phyloP scores from a whole-genome alignment of 2,113 vertebrate species.

The Tyrannus savana region DNA sequence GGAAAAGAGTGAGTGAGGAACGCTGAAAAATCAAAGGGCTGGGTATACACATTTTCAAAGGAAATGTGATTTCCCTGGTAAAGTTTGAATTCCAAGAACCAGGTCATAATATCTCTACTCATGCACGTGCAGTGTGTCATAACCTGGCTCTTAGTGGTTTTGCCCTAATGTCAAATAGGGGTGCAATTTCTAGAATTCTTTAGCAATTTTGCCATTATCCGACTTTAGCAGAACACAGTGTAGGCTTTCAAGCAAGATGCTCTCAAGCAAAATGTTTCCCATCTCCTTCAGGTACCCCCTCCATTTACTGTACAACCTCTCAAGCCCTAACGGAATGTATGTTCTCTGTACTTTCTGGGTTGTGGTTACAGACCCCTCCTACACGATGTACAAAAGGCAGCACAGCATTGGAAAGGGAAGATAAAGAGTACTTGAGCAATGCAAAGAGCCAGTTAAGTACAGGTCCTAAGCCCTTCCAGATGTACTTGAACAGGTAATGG shows the following conservation, averaged over 20 bases:
- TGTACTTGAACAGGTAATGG: background rate
- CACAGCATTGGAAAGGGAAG: background rate
- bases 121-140: rapidly evolving
- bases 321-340: background rate
- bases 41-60: background rate
- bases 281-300: background rate
- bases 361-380: background rate
- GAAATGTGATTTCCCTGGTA: background rate
- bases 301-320: background rate
- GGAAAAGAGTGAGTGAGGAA: background rate
- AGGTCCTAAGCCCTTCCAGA: background rate
- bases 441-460: background rate
- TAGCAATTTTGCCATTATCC: background rate
- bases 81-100: background rate
- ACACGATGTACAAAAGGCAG: background rate
- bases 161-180: background rate
- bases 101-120: background rate
- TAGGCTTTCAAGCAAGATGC: background rate
- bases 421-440: background rate
- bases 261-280: background rate
- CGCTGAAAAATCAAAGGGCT: background rate
- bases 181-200: background rate
- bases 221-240: background rate
- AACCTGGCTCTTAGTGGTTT: background rate
- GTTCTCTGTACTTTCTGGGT: background rate